Conservation (phyloP, 1,140 invertebrate species). For the Drosophila carrolli region DNA sequence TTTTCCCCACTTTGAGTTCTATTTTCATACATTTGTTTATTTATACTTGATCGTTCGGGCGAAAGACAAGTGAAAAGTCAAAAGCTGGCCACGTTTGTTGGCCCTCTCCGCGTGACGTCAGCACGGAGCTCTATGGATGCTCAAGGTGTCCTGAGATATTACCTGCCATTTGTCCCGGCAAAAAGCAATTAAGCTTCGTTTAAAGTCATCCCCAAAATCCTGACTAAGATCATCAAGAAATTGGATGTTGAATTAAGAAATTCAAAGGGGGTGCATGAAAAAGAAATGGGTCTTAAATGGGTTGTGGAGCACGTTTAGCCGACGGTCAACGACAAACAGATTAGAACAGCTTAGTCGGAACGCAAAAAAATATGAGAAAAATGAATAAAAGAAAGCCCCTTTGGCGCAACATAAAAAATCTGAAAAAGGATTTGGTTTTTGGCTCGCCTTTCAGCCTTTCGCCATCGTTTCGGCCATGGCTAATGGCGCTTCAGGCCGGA, state of each 20-base stretch:
- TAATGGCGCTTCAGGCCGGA: conserved; percentile 71
- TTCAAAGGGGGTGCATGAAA: not conserved
- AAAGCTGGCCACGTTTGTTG: conserved; percentile 43
- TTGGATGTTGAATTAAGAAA: conserved; percentile 50
- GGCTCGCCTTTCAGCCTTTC: conserved; percentile 35
- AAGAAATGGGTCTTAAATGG: conserved; percentile 3
- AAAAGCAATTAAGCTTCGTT: conserved; percentile 50
- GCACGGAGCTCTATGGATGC: not conserved
- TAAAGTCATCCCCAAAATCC: conserved; percentile 44
- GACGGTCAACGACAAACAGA: conserved; percentile 68
- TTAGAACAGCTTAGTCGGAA: conserved; percentile 68
- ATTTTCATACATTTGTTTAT: conserved; percentile 53
- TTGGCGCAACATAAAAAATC: conserved; percentile 54
- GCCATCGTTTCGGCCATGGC: conserved; percentile 45
- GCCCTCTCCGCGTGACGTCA: conserved; percentile 49
- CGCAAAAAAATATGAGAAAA: conserved; percentile 46
- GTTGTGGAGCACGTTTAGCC: conserved; percentile 19
- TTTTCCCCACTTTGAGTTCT: conserved; percentile 47
- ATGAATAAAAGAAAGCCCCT: conserved; percentile 45
- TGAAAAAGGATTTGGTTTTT: conserved; percentile 69
- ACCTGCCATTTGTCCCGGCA: conserved; percentile 32
- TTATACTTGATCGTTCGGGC: conserved; percentile 52
- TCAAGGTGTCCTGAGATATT: conserved; percentile 30
- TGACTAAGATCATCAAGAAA: conserved; percentile 55
- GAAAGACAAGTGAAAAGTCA: conserved; percentile 67